Percentiles rank a stretch among this genome's conserved stretches.
Evolutionary conservation across 2,113 vertebrate species (phyloP).

Genomic region (Protobothrops mucrosquamatus): DNA sequence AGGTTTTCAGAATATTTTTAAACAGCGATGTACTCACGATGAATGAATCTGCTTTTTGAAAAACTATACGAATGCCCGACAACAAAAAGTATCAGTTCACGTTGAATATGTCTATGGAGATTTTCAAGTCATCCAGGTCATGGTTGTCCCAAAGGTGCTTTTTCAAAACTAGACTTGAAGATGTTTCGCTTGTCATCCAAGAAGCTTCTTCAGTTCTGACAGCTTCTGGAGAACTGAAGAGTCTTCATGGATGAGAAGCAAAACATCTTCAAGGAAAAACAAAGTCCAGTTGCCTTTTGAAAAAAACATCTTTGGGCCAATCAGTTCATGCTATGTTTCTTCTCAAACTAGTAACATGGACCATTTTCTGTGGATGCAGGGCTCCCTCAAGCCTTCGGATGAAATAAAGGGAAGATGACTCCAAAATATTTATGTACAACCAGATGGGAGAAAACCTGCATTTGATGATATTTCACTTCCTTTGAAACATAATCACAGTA

Average conservation of each 20-base stretch:
- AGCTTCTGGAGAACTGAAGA: not conserved
- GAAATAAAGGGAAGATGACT: not conserved
- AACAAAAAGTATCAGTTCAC: not conserved
- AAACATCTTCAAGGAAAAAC: not conserved
- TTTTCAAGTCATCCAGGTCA: not conserved
- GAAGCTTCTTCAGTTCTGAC: not conserved
- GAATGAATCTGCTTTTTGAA: not conserved
- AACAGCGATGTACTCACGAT: not conserved
- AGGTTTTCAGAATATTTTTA: not conserved
- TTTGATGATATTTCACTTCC: not conserved
- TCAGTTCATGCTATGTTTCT: not conserved
- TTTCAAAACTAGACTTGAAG: not conserved
- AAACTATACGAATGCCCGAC: not conserved
- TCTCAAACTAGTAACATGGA: not conserved
- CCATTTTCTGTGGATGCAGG: not conserved
- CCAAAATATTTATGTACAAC: not conserved
- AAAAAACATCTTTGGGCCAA: not conserved
- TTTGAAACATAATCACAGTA: not conserved
- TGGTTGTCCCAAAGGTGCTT: not conserved
- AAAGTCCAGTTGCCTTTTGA: not conserved
- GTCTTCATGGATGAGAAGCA: not conserved
- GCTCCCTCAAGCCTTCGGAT: not conserved
- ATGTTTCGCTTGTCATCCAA: not conserved
- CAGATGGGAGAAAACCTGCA: not conserved
- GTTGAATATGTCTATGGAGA: not conserved